Percentiles rank a stretch among this genome's conserved stretches.
Evolutionary conservation across 92 coral and sea anemone species (phyloP).

Genomic region (Porites rus): DNA sequence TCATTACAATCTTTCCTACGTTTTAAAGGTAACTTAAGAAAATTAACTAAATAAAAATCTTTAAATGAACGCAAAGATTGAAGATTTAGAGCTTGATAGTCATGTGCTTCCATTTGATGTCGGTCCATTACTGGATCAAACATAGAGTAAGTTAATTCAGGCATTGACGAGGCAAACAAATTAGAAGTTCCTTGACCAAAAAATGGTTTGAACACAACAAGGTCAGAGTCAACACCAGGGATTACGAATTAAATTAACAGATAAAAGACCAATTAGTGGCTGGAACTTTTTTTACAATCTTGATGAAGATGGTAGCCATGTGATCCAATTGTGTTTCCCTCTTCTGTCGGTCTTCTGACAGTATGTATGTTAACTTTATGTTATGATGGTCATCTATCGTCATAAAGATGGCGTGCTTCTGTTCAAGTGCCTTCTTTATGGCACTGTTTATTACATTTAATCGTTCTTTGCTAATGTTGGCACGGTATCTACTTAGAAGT

Average conservation of each 20-base stretch:
- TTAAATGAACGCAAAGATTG: neutral
- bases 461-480: too few relatives aligned
- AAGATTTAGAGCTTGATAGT: conserved; percentile 9
- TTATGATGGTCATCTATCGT: too few relatives aligned
- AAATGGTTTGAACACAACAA: conserved; percentile 22
- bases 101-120: conserved; percentile 51
- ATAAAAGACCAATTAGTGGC: conserved; percentile 21
- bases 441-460: neutral
- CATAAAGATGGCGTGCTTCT: too few relatives aligned
- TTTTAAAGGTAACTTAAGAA: conserved; percentile 55
- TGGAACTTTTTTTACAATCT: conserved; percentile 25
- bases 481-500: too few relatives aligned
- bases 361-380: too few relatives aligned
- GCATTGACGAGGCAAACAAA: conserved; percentile 58
- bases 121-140: conserved; percentile 60
- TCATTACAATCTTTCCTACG: conserved; percentile 19
- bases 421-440: too few relatives aligned
- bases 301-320: conserved; percentile 35
- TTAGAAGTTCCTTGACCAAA: neutral
- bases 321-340: neutral
- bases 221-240: conserved; percentile 28
- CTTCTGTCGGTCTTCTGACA: neutral
- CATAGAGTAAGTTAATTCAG: conserved; percentile 35
- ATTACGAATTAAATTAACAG: conserved; percentile 30
- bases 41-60: conserved; percentile 50